These are phyloP conservation scores for Aphis craccivora DNA, from an alignment of 1,140 invertebrate species.

Conservation along the genomic window DNA sequence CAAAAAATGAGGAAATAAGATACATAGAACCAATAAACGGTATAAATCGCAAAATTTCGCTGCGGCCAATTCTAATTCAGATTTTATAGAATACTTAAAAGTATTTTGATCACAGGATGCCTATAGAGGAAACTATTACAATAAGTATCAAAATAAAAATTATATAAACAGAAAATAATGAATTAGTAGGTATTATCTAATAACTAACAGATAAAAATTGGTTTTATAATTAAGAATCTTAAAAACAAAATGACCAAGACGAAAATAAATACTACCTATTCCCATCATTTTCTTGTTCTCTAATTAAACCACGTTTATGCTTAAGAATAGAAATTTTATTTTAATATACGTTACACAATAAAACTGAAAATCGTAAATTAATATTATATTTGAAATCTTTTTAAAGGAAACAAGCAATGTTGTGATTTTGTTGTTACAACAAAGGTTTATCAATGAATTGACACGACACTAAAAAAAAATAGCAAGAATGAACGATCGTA, in stretches of 20 bases:
- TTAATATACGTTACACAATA: not conserved
- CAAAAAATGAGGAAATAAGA: not conserved
- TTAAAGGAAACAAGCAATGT: not conserved
- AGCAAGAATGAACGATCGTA: not conserved
- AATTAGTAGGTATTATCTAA: not conserved
- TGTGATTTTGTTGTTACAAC: not conserved
- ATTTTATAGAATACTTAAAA: not conserved
- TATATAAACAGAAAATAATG: not conserved
- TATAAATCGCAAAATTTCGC: not conserved
- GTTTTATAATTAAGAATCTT: not conserved
- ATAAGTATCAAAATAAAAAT: not conserved
- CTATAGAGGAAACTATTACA: not conserved
- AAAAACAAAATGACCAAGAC: not conserved
- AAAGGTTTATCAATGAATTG: not conserved
- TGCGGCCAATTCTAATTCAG: not conserved
- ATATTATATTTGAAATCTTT: not conserved
- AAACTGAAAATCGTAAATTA: not conserved
- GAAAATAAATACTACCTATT: not conserved
- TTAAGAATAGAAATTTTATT: not conserved
- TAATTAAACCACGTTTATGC: not conserved
- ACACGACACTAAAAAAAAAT: not conserved
- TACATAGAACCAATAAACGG: not conserved
- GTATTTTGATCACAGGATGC: not conserved
- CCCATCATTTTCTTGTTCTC: not conserved
- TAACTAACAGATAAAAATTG: not conserved